phyloP scores from a whole-genome alignment of 2,797 vertebrate species.

The Eulemur coronatus region DNA sequence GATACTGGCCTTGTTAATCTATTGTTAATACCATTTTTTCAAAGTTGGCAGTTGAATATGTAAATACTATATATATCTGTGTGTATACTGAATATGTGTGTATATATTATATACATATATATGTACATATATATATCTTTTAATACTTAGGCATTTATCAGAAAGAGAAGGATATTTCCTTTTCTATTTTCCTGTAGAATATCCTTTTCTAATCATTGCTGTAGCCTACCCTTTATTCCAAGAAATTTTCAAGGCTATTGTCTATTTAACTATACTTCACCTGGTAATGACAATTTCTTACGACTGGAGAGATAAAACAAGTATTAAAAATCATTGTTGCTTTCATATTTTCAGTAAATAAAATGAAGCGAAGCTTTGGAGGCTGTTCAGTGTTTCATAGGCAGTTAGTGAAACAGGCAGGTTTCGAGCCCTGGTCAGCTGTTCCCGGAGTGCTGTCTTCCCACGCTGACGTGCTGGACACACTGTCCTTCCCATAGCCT shows the following conservation, averaged over 20 bases:
- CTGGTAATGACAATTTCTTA: neutral
- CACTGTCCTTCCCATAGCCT: neutral
- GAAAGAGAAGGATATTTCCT: neutral
- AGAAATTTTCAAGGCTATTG: neutral
- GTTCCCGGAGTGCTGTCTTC: accelerated
- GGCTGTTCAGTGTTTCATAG: accelerated
- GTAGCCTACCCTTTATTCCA: neutral
- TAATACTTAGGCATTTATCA: neutral
- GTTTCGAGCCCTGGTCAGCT: accelerated
- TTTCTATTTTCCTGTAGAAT: neutral
- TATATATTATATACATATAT: neutral
- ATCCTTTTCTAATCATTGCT: neutral
- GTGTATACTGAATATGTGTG: neutral
- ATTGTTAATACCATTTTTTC: neutral
- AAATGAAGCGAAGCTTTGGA: neutral
- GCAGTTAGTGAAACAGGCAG: neutral
- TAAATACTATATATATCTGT: neutral
- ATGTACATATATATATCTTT: neutral
- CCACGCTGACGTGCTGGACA: accelerated
- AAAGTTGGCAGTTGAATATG: neutral
- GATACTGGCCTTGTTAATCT: neutral
- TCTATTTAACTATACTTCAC: neutral
- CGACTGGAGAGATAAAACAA: neutral
- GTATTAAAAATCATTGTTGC: neutral
- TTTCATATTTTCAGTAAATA: neutral